These are phyloP conservation scores for Pyrochroa serraticornis DNA, from an alignment of 2,888 invertebrate species.

Conservation along the genomic window DNA sequence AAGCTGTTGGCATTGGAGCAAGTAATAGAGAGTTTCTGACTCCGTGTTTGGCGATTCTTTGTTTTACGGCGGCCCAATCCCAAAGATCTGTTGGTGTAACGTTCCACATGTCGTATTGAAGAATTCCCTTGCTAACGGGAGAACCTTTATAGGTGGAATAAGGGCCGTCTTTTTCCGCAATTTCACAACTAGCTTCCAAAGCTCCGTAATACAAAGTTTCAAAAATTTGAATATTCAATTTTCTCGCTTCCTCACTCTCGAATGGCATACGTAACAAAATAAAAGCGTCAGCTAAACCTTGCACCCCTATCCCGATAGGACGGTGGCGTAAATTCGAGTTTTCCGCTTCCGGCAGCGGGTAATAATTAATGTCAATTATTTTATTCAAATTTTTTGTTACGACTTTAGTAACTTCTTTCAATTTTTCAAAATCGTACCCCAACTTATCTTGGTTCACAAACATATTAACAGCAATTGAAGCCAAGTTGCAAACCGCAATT, in stretches of 20 bases:
- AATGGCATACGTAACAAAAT: slow-evolving; percentile 92
- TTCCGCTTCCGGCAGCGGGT: slow-evolving; percentile 89
- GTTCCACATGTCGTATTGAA: slow-evolving; percentile 98
- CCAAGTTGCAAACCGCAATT: slow-evolving; percentile 97
- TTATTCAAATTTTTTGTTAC: slow-evolving; percentile 92
- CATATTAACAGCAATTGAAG: slow-evolving; percentile 95
- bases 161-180: slow-evolving; percentile 82
- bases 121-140: slow-evolving; percentile 92
- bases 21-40: slow-evolving; percentile 88
- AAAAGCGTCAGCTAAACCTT: slow-evolving; percentile 96
- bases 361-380: slow-evolving; percentile 95
- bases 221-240: slow-evolving; percentile 93
- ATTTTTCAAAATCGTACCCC: slow-evolving; percentile 84
- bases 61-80: slow-evolving; percentile 86
- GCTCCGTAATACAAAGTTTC: slow-evolving; percentile 98
- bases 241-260: slow-evolving; percentile 83
- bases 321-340: slow-evolving; percentile 86
- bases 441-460: slow-evolving; percentile 79
- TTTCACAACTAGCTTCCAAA: slow-evolving; percentile 92
- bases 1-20: slow-evolving; percentile 99
- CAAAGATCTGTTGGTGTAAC: slow-evolving; percentile 85
- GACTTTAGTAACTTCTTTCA: slow-evolving; percentile 86
- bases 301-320: slow-evolving; percentile 92
- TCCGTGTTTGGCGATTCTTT: slow-evolving; percentile 86
- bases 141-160: slow-evolving; percentile 89